Evolutionary conservation across 2,113 vertebrate species (phyloP).

Genomic region (Hydropotes inermis): DNA sequence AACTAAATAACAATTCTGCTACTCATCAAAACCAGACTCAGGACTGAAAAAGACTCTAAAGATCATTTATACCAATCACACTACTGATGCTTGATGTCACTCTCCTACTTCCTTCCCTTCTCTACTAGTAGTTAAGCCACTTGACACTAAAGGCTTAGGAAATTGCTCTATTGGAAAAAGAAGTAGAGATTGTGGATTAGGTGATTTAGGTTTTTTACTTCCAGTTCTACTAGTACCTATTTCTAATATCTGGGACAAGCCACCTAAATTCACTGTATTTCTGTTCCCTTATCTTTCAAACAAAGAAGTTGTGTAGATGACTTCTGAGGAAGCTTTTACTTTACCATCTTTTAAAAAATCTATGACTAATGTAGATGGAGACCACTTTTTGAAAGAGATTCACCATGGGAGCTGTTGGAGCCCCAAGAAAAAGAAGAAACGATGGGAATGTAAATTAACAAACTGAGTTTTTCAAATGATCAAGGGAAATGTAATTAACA

Average conservation of each 20-base stretch:
- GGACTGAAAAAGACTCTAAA: neutral
- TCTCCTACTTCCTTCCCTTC: neutral
- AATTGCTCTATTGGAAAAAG: neutral
- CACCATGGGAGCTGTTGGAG: neutral
- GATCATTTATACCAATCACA: neutral
- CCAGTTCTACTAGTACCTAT: neutral
- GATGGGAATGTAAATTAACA: neutral
- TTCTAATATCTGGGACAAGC: neutral
- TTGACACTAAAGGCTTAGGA: neutral
- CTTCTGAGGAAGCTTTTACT: neutral
- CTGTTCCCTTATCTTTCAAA: neutral
- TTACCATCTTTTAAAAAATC: neutral
- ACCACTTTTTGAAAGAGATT: neutral
- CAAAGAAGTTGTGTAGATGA: neutral
- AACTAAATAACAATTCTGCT: neutral
- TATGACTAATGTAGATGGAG: neutral
- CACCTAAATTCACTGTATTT: neutral
- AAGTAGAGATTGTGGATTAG: neutral
- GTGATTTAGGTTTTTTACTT: neutral
- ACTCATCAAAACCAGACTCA: neutral
- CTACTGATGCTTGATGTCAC: neutral
- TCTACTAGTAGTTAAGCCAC: neutral
- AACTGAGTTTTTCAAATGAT: neutral
- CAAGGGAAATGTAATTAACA: neutral
- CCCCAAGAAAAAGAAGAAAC: neutral